A percentile compares a stretch with the other conserved stretches of the same genome.
phyloP scores from a whole-genome alignment of 2,888 invertebrate species.

The Penaeus monodon region DNA sequence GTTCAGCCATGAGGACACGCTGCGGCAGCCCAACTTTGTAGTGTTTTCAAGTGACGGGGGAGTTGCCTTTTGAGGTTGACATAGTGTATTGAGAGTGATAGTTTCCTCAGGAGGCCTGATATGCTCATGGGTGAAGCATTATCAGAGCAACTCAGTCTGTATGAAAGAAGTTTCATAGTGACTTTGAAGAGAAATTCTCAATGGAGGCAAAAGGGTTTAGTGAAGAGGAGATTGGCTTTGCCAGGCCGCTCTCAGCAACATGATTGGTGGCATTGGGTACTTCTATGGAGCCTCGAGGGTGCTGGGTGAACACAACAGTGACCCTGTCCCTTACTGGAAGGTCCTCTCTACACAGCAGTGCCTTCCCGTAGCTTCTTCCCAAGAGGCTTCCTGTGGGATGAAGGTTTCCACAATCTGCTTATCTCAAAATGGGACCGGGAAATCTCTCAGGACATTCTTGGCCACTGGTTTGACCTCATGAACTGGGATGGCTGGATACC shows the following conservation, averaged over 20 bases:
- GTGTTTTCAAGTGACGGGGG: constrained; percentile 68
- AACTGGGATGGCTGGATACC: constrained; percentile 99
- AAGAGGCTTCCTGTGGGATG: constrained; percentile 98
- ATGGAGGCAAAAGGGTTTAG: constrained; percentile 79
- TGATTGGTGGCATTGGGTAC: constrained; percentile 96
- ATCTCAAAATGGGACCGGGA: constrained; percentile 77
- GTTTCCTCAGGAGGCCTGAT: constrained; percentile 53
- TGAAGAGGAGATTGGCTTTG: constrained; percentile 79
- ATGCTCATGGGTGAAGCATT: constrained; percentile 77
- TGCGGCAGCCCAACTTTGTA: constrained; percentile 78
- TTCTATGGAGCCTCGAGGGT: constrained; percentile 94
- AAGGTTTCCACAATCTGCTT: constrained; percentile 96
- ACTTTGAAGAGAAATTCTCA: constrained; percentile 86
- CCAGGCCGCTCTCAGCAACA: constrained; percentile 89
- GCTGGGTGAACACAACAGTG: constrained; percentile 81
- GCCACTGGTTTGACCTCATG: constrained; percentile 97
- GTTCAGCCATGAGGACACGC: constrained; percentile 66
- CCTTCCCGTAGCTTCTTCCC: constrained; percentile 97
- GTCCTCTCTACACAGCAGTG: constrained; percentile 90
- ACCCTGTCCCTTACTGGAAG: constrained; percentile 94
- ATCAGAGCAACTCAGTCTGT: constrained; percentile 76
- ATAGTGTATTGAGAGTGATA: constrained; percentile 69
- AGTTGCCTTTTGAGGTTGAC: constrained; percentile 71
- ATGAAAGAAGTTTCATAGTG: constrained; percentile 78
- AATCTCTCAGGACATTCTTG: constrained; percentile 90